Conservation (phyloP, 2,888 invertebrate species). For the Platypus cylindrus region DNA sequence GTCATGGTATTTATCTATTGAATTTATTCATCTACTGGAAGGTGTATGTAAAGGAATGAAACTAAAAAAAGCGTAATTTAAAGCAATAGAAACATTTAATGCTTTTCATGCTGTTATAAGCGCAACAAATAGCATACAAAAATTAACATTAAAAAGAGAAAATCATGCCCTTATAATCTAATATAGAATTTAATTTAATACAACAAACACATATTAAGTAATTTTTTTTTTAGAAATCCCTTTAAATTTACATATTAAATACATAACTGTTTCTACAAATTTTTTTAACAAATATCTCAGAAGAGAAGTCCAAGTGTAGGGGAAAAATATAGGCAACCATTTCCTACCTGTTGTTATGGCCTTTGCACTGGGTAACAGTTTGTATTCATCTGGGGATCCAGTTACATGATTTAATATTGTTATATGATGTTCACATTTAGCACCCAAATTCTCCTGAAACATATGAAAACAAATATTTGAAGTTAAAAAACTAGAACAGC, state of each 20-base stretch:
- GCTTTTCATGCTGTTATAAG: slow-evolving; percentile 26
- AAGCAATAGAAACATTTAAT: slow-evolving; percentile 24
- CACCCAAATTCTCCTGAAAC: slow-evolving; percentile 68
- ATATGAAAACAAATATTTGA: no score
- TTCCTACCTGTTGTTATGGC: slow-evolving; percentile 33
- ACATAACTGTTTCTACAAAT: slow-evolving; percentile 24
- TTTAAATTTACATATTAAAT: slow-evolving; percentile 26
- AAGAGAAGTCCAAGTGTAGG: slow-evolving; percentile 29
- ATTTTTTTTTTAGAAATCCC: slow-evolving; percentile 19
- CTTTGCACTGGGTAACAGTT: slow-evolving; percentile 27
- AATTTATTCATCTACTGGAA: no score
- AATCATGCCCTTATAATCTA: slow-evolving; percentile 12
- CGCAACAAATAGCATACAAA: slow-evolving; percentile 16
- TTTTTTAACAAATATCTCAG: slow-evolving; percentile 28
- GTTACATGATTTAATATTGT: slow-evolving; percentile 49
- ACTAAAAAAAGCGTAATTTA: slow-evolving; percentile 22
- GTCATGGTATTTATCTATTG: no score
- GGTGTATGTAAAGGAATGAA: slow-evolving; percentile 10
- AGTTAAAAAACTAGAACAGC: no score
- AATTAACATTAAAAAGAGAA: slow-evolving; percentile 10
- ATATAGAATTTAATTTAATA: slow-evolving; percentile 11
- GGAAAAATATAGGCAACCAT: slow-evolving; percentile 28
- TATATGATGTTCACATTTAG: slow-evolving; percentile 77
- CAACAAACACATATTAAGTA: slow-evolving; percentile 12
- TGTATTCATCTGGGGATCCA: slow-evolving; percentile 29